Evolutionary conservation across 2,888 invertebrate genomes (phyloP).

Genomic region (Caenorhabditis uteleia): DNA sequence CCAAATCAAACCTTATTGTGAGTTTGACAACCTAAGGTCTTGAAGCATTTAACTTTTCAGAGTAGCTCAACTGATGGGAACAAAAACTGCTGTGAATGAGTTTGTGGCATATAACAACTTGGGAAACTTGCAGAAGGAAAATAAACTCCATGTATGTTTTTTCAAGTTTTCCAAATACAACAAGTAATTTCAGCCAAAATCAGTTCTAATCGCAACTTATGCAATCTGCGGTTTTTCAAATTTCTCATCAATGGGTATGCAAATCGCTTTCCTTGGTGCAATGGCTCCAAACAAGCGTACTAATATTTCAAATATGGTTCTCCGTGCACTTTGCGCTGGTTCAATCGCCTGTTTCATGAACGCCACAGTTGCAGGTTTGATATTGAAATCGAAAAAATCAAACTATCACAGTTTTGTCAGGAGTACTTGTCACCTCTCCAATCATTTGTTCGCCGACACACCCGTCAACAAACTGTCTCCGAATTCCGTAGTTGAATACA

Average conservation of each 20-base stretch:
- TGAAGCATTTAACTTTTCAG: slow-evolving; percentile 11
- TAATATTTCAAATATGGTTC: slow-evolving; percentile 69
- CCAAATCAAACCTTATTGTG: slow-evolving; percentile 52
- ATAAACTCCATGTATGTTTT: slow-evolving; percentile 37
- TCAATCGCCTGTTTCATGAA: slow-evolving; percentile 71
- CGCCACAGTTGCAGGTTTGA: slow-evolving; percentile 70
- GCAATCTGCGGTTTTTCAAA: slow-evolving; percentile 73
- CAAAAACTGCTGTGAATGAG: slow-evolving; percentile 69
- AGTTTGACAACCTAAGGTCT: neutral
- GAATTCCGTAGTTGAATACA: slow-evolving; percentile 7
- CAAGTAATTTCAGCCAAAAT: slow-evolving; percentile 46
- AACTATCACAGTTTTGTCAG: slow-evolving; percentile 1
- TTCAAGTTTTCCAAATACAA: neutral
- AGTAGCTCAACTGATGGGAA: slow-evolving; percentile 68
- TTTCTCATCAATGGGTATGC: slow-evolving; percentile 72
- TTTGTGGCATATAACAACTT: slow-evolving; percentile 69
- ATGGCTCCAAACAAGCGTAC: slow-evolving; percentile 64
- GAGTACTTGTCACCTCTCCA: slow-evolving; percentile 20
- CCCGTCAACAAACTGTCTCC: slow-evolving; percentile 6
- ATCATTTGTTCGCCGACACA: slow-evolving; percentile 9
- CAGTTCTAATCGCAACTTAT: slow-evolving; percentile 69
- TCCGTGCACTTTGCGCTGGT: slow-evolving; percentile 71
- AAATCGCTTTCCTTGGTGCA: slow-evolving; percentile 69
- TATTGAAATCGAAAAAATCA: neutral
- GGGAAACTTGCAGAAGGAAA: slow-evolving; percentile 55